Evolutionary conservation across 2,113 vertebrate species (phyloP).

Genomic region (Stomatorhinus ivindoensis): DNA sequence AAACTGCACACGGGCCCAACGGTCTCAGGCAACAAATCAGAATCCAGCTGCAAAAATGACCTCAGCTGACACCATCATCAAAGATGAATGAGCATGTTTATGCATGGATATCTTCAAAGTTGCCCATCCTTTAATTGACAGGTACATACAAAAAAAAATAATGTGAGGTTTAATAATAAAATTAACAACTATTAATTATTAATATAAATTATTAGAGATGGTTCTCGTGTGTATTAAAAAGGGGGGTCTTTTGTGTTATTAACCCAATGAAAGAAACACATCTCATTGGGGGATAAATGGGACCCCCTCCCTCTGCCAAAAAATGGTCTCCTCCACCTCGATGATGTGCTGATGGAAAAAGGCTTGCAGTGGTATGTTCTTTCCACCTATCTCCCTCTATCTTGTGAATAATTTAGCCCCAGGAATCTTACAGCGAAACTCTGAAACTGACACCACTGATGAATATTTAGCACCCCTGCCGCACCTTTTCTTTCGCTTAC

Average conservation of each 20-base stretch:
- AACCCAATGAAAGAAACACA: background rate
- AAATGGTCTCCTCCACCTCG: background rate
- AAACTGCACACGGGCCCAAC: background rate
- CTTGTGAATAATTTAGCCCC: slow-evolving; percentile 37
- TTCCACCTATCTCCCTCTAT: slow-evolving; percentile 17
- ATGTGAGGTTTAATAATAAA: background rate
- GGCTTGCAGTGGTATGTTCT: background rate
- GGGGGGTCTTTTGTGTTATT: background rate
- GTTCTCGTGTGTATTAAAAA: background rate
- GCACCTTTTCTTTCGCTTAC: slow-evolving; percentile 24
- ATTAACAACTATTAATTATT: background rate
- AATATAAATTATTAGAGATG: background rate
- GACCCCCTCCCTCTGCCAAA: background rate
- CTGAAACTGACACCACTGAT: slow-evolving; percentile 49
- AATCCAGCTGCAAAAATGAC: background rate
- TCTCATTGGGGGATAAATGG: background rate
- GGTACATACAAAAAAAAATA: background rate
- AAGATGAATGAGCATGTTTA: background rate
- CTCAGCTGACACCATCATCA: background rate
- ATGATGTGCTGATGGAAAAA: background rate
- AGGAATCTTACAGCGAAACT: slow-evolving; percentile 33
- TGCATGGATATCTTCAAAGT: background rate
- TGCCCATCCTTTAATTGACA: background rate
- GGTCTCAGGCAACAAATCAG: background rate
- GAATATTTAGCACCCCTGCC: slow-evolving; percentile 54